Conservation (phyloP, 2,113 vertebrate species). For the Cololabis saira region DNA sequence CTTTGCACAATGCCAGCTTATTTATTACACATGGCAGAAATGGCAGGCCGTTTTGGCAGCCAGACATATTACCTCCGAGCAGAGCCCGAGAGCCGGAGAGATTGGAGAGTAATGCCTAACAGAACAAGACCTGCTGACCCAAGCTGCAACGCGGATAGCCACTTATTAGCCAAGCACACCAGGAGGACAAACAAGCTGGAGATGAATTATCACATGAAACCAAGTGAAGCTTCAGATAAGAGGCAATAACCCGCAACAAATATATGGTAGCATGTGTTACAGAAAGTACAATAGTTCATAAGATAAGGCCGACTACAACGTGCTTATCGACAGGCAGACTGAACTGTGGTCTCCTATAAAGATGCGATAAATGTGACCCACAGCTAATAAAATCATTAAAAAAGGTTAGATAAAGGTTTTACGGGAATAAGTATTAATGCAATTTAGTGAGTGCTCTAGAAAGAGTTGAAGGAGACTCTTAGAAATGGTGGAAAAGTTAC, state of each 20-base stretch:
- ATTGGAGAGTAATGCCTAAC: constrained; percentile 72
- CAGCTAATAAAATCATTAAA: constrained; percentile 38
- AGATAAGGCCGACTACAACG: constrained; percentile 41
- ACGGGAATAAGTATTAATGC: constrained; percentile 58
- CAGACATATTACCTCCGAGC: constrained; percentile 75
- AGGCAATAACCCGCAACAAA: constrained; percentile 59
- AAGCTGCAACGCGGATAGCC: constrained; percentile 63
- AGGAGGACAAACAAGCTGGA: constrained; percentile 51
- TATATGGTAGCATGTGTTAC: constrained; percentile 38
- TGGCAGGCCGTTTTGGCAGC: constrained; percentile 76
- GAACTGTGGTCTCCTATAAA: constrained; percentile 29
- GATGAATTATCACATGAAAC: constrained; percentile 56
- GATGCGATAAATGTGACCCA: constrained; percentile 44
- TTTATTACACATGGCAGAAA: constrained; percentile 82
- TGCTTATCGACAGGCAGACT: constrained; percentile 18
- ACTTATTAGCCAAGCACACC: constrained; percentile 61
- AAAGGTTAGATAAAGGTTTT: constrained; percentile 52
- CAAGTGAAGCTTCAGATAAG: constrained; percentile 42
- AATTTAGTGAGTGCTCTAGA: constrained; percentile 50
- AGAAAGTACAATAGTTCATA: constrained; percentile 48
- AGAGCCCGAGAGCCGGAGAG: constrained; percentile 70
- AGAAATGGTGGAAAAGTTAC: constrained; percentile 67
- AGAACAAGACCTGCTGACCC: constrained; percentile 72
- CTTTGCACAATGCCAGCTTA: constrained; percentile 74
- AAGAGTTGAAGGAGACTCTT: constrained; percentile 57